These are phyloP conservation scores for Erannis defoliaria DNA, from an alignment of 2,888 invertebrate species.

Conservation along the genomic window DNA sequence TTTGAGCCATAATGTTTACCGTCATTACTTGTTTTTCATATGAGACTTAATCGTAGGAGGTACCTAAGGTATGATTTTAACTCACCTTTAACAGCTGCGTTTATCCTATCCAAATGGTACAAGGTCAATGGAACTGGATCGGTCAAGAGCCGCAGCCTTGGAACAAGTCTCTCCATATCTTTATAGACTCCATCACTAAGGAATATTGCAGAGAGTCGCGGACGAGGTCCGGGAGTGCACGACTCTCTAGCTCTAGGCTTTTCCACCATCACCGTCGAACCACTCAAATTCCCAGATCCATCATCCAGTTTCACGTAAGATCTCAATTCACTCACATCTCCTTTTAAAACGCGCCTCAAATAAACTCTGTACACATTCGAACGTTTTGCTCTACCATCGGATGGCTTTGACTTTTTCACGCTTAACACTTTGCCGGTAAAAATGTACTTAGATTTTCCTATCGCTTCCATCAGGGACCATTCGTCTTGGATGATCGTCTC, in stretches of 20 bases:
- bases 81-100: slow-evolving; percentile 85
- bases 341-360: slow-evolving; percentile 79
- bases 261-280: slow-evolving; percentile 74
- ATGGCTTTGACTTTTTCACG: slow-evolving; percentile 73
- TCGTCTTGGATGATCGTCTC: slow-evolving; percentile 82
- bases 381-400: slow-evolving; percentile 63
- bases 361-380: slow-evolving; percentile 80
- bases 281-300: slow-evolving; percentile 67
- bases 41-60: not conserved
- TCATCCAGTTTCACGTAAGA: slow-evolving; percentile 72
- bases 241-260: slow-evolving; percentile 68
- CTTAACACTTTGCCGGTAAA: slow-evolving; percentile 84
- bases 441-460: slow-evolving; percentile 81
- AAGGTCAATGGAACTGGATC: slow-evolving; percentile 85
- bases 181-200: slow-evolving; percentile 70
- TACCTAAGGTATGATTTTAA: not conserved
- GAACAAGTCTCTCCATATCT: slow-evolving; percentile 62
- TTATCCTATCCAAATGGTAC: slow-evolving; percentile 83
- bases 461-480: slow-evolving; percentile 82
- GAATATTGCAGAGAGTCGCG: slow-evolving; percentile 81
- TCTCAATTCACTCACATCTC: slow-evolving; percentile 73
- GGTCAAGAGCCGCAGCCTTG: slow-evolving; percentile 71
- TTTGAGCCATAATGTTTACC: not conserved
- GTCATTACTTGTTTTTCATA: not conserved
- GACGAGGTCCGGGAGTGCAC: slow-evolving; percentile 78